Conservation (phyloP, 2,888 invertebrate species). For the Zeuzera pyrina region DNA sequence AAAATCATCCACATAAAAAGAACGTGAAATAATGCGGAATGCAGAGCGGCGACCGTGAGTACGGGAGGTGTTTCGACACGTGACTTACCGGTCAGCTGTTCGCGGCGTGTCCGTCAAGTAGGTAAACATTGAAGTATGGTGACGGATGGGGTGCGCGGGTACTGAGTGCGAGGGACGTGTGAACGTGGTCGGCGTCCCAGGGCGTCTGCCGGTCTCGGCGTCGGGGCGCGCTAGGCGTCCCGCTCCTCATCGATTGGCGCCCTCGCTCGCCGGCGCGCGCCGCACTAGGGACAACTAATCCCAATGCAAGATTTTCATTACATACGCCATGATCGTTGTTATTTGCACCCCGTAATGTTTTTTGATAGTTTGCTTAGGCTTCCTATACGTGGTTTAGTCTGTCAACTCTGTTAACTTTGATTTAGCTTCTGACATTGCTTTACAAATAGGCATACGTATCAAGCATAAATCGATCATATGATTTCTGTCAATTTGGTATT, state of each 20-base stretch:
- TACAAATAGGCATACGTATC: too few relatives aligned
- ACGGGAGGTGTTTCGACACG: conserved; percentile 36
- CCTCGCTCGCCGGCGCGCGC: conserved; percentile 64
- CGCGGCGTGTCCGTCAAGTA: conserved; percentile 54
- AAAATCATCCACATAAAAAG: conserved; percentile 19
- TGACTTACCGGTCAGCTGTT: conserved; percentile 73
- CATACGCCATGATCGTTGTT: conserved; percentile 69
- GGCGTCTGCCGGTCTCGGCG: conserved; percentile 75
- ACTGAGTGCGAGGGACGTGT: conserved; percentile 37
- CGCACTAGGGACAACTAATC: conserved; percentile 52
- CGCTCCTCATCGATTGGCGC: conserved; percentile 70
- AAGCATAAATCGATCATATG: too few relatives aligned
- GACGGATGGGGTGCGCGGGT: conserved; percentile 37
- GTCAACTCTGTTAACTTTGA: too few relatives aligned
- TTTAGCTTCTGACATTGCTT: too few relatives aligned
- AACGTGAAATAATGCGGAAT: conserved; percentile 18
- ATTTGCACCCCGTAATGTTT: conserved; percentile 71
- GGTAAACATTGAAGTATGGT: conserved; percentile 66
- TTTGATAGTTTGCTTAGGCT: conserved; percentile 63
- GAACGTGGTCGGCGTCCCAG: conserved; percentile 63
- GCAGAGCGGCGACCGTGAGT: conserved; percentile 12
- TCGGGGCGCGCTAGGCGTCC: conserved; percentile 71
- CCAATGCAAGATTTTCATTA: conserved; percentile 69
- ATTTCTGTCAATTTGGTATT: too few relatives aligned
- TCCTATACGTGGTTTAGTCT: conserved; percentile 19